Conservation (phyloP, 2,888 invertebrate species). For the Leistus spinibarbis region DNA sequence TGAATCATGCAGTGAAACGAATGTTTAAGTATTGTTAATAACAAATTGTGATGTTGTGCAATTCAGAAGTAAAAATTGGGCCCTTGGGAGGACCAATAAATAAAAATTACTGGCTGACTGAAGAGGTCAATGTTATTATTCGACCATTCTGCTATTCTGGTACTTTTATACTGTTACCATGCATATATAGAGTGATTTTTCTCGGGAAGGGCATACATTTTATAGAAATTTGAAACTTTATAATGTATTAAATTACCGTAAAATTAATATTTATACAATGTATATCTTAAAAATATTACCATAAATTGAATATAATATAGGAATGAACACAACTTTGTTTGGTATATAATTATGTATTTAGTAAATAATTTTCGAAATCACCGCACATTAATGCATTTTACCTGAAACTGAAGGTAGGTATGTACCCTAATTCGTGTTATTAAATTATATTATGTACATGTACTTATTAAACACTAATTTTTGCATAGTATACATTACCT, state of each 20-base stretch:
- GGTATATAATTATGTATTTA: constrained; percentile 34
- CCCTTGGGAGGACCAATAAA: not conserved
- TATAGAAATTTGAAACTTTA: not conserved
- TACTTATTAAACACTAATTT: not conserved
- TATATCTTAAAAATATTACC: constrained; percentile 12
- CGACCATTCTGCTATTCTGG: too few relatives aligned
- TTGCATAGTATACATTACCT: too few relatives aligned
- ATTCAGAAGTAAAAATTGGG: constrained; percentile 10
- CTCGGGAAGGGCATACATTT: too few relatives aligned
- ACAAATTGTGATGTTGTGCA: not conserved
- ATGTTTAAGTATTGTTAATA: not conserved
- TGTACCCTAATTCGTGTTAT: constrained; percentile 13
- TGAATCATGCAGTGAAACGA: too few relatives aligned
- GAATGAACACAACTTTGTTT: constrained; percentile 19
- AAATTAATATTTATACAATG: not conserved
- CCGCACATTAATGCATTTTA: constrained; percentile 17
- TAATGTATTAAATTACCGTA: not conserved
- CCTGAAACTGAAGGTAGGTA: not conserved
- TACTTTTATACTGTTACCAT: too few relatives aligned
- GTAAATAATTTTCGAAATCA: constrained; percentile 30
- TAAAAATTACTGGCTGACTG: not conserved
- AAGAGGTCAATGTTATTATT: not conserved
- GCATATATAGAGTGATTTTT: too few relatives aligned
- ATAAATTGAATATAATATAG: constrained; percentile 27
- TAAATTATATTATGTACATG: not conserved